These are phyloP conservation scores for Cylas formicarius DNA, from an alignment of 1,140 invertebrate genomes.

Conservation along the genomic window DNA sequence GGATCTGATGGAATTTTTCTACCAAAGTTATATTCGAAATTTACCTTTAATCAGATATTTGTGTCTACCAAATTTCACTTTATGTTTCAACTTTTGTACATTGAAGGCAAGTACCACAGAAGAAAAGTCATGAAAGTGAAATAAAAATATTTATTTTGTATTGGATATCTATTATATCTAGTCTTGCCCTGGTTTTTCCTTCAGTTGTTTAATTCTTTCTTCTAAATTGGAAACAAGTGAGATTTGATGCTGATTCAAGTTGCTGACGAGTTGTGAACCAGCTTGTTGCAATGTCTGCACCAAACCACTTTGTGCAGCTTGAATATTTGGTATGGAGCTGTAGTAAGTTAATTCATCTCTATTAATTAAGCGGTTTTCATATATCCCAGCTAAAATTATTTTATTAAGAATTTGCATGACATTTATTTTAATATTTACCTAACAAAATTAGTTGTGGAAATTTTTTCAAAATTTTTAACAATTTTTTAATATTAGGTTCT, in stretches of 20 bases:
- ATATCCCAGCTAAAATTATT: slow-evolving; percentile 56
- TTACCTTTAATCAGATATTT: slow-evolving; percentile 35
- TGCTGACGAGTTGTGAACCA: slow-evolving; percentile 52
- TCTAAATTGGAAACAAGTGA: slow-evolving; percentile 51
- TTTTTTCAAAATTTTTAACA: slow-evolving; percentile 55
- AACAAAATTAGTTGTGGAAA: slow-evolving; percentile 56
- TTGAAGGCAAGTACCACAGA: slow-evolving; percentile 11
- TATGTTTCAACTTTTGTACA: slow-evolving; percentile 26
- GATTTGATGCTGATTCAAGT: slow-evolving; percentile 61
- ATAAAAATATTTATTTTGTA: slow-evolving; percentile 12
- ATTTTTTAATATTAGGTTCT: slow-evolving; percentile 47
- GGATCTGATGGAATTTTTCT: slow-evolving; percentile 33
- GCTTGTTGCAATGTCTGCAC: slow-evolving; percentile 57
- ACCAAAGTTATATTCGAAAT: slow-evolving; percentile 34
- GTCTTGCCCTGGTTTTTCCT: slow-evolving; percentile 22
- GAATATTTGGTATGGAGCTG: slow-evolving; percentile 54
- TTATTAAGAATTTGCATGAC: too few species aligned
- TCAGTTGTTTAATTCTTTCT: slow-evolving; percentile 33
- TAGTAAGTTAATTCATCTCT: slow-evolving; percentile 58
- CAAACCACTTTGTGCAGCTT: slow-evolving; percentile 51
- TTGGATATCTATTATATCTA: neutral
- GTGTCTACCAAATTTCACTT: slow-evolving; percentile 34
- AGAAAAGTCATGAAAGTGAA: slow-evolving; percentile 13
- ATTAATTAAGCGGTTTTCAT: slow-evolving; percentile 57
- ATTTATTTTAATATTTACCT: slow-evolving; percentile 42